phyloP scores from a whole-genome alignment of 1,140 invertebrate genomes.

The Thaumatotibia leucotreta region DNA sequence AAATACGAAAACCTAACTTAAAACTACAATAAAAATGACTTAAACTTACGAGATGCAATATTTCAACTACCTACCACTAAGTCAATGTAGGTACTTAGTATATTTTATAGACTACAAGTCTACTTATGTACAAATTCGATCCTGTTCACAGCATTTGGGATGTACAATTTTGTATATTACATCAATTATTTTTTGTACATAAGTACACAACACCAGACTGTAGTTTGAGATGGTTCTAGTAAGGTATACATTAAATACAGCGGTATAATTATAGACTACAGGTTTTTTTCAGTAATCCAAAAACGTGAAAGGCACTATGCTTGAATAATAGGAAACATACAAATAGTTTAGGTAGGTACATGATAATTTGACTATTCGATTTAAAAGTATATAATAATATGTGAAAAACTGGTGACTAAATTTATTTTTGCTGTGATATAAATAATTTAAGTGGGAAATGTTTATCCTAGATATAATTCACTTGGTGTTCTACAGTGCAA shows the following conservation, averaged over 20 bases:
- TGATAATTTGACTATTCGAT: slow-evolving; percentile 6
- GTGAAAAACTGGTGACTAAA: neutral
- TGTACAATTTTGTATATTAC: slow-evolving; percentile 12
- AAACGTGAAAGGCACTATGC: slow-evolving; percentile 67
- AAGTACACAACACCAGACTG: slow-evolving; percentile 16
- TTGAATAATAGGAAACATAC: slow-evolving; percentile 44
- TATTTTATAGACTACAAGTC: slow-evolving; percentile 33
- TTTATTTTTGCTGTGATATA: neutral
- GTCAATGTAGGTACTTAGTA: slow-evolving; percentile 25
- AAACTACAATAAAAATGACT: slow-evolving; percentile 57
- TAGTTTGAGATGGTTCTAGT: slow-evolving; percentile 24
- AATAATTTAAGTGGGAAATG: neutral
- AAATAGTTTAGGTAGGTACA: slow-evolving; percentile 14
- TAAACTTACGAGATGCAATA: slow-evolving; percentile 49
- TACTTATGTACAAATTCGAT: slow-evolving; percentile 40
- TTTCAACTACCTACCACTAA: slow-evolving; percentile 43
- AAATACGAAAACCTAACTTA: slow-evolving; percentile 52
- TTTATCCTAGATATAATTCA: neutral
- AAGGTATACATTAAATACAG: slow-evolving; percentile 13
- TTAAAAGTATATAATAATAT: neutral
- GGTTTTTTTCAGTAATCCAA: slow-evolving; percentile 40
- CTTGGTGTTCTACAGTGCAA: slow-evolving; percentile 8
- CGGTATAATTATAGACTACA: slow-evolving; percentile 36
- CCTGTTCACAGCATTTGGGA: slow-evolving; percentile 26
- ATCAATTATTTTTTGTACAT: neutral